These are phyloP conservation scores for Meliscaeva auricollis DNA, from an alignment of 2,888 invertebrate genomes.

Conservation along the genomic window DNA sequence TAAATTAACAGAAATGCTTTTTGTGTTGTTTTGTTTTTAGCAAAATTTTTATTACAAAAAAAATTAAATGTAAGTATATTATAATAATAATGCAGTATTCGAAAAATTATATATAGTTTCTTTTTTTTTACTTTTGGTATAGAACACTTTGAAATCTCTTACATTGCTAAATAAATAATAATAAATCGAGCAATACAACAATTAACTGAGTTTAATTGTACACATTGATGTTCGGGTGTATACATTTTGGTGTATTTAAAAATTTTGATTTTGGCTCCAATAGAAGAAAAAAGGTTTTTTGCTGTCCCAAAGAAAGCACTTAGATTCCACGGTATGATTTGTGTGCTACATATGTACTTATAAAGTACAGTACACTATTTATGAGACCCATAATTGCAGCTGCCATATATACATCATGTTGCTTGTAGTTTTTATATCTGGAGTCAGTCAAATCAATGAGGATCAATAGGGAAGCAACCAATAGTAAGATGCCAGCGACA, in stretches of 20 bases:
- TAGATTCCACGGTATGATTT: constrained; percentile 91
- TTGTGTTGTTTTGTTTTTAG: constrained; percentile 30
- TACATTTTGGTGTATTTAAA: constrained; percentile 28
- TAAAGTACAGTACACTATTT: constrained; percentile 89
- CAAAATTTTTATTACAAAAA: constrained; percentile 63
- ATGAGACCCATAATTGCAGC: constrained; percentile 91
- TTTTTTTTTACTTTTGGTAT: constrained; percentile 34
- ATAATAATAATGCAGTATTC: constrained; percentile 46
- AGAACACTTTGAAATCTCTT: constrained; percentile 66
- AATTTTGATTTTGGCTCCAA: constrained; percentile 17
- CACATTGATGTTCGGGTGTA: constrained; percentile 11
- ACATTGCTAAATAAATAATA: constrained; percentile 71
- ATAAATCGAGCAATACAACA: constrained; percentile 28
- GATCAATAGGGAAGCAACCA: constrained; percentile 89
- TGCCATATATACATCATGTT: constrained; percentile 88
- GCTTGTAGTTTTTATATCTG: constrained; percentile 81
- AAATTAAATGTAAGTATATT: constrained; percentile 10
- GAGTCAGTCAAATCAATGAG: constrained; percentile 87
- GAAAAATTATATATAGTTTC: constrained; percentile 14
- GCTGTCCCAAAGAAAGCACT: constrained; percentile 77
- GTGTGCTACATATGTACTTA: constrained; percentile 91
- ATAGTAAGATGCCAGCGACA: constrained; percentile 89
- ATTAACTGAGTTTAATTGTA: constrained; percentile 20
- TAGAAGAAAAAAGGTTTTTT: not conserved
- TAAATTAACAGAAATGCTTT: not conserved